phyloP scores from a whole-genome alignment of 2,113 vertebrate species.

The Poeciliopsis prolifica region DNA sequence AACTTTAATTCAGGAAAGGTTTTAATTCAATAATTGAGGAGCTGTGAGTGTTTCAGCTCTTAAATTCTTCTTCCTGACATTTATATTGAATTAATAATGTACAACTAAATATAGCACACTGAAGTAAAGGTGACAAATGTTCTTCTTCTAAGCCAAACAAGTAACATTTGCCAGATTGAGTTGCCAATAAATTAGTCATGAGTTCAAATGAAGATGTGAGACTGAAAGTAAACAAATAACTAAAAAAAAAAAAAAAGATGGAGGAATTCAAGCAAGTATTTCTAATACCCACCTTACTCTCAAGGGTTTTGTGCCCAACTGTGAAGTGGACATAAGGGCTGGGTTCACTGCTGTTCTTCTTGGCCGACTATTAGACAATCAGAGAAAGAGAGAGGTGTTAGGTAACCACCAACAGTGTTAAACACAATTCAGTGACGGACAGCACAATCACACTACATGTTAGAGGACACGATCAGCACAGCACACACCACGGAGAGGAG shows the following conservation, averaged over 20 bases:
- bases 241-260: not conserved
- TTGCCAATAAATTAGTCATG: not conserved
- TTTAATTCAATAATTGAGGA: not conserved
- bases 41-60: not conserved
- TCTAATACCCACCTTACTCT: slow-evolving; percentile 89
- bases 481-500: slow-evolving; percentile 11
- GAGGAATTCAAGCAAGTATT: not conserved
- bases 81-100: not conserved
- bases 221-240: not conserved
- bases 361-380: slow-evolving; percentile 81
- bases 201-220: not conserved
- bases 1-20: not conserved
- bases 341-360: slow-evolving; percentile 92
- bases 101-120: not conserved
- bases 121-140: not conserved
- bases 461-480: slow-evolving; percentile 22
- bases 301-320: slow-evolving; percentile 89
- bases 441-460: slow-evolving; percentile 13
- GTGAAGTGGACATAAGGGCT: slow-evolving; percentile 91
- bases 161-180: not conserved
- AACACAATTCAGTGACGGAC: slow-evolving; percentile 4
- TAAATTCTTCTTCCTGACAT: not conserved
- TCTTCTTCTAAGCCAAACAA: not conserved
- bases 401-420: not conserved
- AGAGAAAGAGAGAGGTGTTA: slow-evolving; percentile 38